phyloP scores from a whole-genome alignment of 2,888 invertebrate species.

The Caenorhabditis panamensis region DNA sequence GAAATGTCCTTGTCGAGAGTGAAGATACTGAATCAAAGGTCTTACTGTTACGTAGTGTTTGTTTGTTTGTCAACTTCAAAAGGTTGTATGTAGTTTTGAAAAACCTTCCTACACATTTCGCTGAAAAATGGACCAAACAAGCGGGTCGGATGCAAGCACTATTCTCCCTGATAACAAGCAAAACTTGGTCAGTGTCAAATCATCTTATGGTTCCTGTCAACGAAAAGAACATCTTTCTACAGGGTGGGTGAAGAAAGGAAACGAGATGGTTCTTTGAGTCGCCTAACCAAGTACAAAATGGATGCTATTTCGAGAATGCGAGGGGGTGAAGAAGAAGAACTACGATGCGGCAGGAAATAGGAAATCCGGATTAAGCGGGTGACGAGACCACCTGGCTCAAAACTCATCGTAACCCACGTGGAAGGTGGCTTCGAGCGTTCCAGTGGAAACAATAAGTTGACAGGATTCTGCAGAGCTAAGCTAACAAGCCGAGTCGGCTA shows the following conservation, averaged over 20 bases:
- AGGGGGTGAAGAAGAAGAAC: too few relatives aligned
- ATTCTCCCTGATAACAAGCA: slow-evolving; percentile 11
- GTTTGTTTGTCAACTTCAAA: slow-evolving; percentile 23
- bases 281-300: slow-evolving; percentile 16
- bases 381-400: slow-evolving; percentile 10
- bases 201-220: slow-evolving; percentile 19
- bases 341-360: slow-evolving; percentile 7
- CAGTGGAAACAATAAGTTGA: slow-evolving; percentile 2
- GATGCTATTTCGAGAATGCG: slow-evolving; percentile 35
- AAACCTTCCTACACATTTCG: not conserved
- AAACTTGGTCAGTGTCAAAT: not conserved
- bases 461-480: slow-evolving; percentile 3
- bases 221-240: slow-evolving; percentile 28
- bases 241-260: not conserved
- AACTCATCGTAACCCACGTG: not conserved
- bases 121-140: not conserved
- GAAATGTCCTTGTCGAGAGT: slow-evolving; percentile 34
- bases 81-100: too few relatives aligned
- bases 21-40: slow-evolving; percentile 39
- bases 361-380: slow-evolving; percentile 38
- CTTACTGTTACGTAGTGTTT: slow-evolving; percentile 18
- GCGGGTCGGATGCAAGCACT: not conserved
- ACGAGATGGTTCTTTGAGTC: slow-evolving; percentile 35
- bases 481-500: not conserved
- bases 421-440: not conserved